Base-by-base conservation (phyloP, 2,113 vertebrate species). In the Perca flavescens region DNA sequence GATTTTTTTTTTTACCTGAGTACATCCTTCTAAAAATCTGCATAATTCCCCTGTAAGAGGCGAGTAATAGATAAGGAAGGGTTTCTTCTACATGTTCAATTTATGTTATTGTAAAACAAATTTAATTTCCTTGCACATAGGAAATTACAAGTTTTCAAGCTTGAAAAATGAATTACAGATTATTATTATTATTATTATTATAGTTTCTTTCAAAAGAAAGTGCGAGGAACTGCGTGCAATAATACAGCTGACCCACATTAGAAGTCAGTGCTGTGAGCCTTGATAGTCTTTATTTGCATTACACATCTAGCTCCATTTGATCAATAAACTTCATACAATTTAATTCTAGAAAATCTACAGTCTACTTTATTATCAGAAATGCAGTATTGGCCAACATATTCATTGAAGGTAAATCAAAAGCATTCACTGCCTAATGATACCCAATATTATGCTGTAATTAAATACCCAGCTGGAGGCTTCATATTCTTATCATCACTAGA, bases 381-480 rank as follows among this genome's bases (percentile, higher is more conserved):
- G 11, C 19, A 73, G 16, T n/a, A 10, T 21, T 34, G 12, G 36
- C 47, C 13, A 8, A 62, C 16, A 25, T 31, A 31, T 34, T 67
- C 34, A 69, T 3, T 58, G 47, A 47, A 53, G 49, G 17, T 54
- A 77, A 80, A 77, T 80, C n/a, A 50, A 57, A 78, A 75, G 46
- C 82, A 76, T 67, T 75, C 54, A 54, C 43, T 75, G 49, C 67
- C 50, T 83, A 85, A 90, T 85, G 86, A 78, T 4, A 22, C n/a
- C 40, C 31, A 77, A 62, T 72, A 88, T 80, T 67, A 52, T 1
- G 61, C 73, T 77, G 50, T 84, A 85, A 91, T 91, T 86, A 90
- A 89, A 88, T 60, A 80, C 65, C 43, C 73, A 69, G 68, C 65
- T 57, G 61, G 63, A 65, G 31, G 75, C 62, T 84, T 84, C 75